Conservation (phyloP, 2,113 vertebrate genomes). For the Corynorhinus townsendii region DNA sequence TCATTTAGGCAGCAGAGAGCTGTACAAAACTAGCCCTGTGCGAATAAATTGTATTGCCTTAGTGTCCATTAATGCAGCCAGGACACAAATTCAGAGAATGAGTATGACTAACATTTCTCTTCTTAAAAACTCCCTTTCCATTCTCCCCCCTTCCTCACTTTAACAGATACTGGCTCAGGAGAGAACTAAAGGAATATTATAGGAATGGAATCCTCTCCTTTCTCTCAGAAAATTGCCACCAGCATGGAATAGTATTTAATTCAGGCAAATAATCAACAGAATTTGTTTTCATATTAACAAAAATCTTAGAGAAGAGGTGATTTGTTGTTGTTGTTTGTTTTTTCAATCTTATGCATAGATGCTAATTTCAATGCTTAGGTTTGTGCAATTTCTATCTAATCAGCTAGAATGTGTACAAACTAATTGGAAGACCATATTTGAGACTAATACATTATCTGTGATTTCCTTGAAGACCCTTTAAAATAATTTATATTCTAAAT, state of each 20-base stretch:
- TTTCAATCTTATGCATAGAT: neutral
- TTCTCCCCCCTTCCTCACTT: neutral
- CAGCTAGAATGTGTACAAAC: conserved; percentile 48
- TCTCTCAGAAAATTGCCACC: neutral
- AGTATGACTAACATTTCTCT: neutral
- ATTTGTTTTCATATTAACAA: conserved; percentile 29
- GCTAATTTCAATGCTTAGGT: neutral
- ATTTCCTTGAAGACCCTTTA: neutral
- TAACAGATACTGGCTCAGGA: rapidly evolving
- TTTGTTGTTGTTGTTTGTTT: neutral
- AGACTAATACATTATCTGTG: neutral
- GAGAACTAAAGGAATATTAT: neutral
- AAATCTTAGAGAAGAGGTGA: neutral
- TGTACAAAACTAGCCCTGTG: conserved; percentile 52
- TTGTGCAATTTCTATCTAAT: conserved; percentile 15
- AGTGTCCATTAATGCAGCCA: neutral
- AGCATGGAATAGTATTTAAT: conserved; percentile 8
- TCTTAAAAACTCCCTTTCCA: neutral
- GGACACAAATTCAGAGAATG: neutral
- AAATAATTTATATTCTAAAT: neutral
- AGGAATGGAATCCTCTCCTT: neutral
- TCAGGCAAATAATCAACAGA: neutral
- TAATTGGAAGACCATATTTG: neutral
- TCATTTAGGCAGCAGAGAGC: conserved; percentile 68
- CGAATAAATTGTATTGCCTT: neutral